A percentile compares a stretch with the other conserved stretches of the same genome.
Evolutionary conservation across 2,113 vertebrate species (phyloP).

Genomic region (Microtus pennsylvanicus): DNA sequence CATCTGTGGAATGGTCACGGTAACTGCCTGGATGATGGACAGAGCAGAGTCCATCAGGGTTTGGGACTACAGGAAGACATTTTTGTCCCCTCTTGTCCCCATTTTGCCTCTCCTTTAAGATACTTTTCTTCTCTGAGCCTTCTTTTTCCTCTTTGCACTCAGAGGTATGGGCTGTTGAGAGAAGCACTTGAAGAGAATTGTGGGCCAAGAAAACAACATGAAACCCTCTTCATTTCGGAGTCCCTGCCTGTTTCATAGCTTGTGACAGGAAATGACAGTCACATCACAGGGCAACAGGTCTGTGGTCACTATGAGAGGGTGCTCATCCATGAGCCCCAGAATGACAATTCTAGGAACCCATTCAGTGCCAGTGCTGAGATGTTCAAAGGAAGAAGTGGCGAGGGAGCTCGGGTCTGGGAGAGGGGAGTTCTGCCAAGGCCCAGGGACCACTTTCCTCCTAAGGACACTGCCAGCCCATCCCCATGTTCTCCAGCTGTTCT

Average conservation of each 20-base stretch:
- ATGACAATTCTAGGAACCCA: not conserved
- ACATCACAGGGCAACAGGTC: not conserved
- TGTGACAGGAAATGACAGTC: not conserved
- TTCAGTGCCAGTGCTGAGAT: not conserved
- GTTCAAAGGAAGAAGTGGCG: not conserved
- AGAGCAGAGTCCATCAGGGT: rapidly evolving
- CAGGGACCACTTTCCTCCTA: not conserved
- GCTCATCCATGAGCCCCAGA: not conserved
- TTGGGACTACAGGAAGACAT: not conserved
- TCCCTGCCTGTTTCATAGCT: not conserved
- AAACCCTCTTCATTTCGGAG: not conserved
- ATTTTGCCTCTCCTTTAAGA: not conserved
- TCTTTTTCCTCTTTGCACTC: not conserved
- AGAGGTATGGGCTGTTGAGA: not conserved
- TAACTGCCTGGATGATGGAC: rapidly evolving
- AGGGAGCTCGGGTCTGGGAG: not conserved
- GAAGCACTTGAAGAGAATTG: not conserved
- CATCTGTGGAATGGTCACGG: too few relatives aligned
- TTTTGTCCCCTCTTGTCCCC: not conserved
- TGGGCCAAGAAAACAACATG: not conserved
- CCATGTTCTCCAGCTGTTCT: not conserved
- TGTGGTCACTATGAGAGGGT: not conserved
- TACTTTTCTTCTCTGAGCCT: not conserved
- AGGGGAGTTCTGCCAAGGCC: not conserved
- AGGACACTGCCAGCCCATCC: too few relatives aligned